A percentile compares a stretch with the other conserved stretches of the same genome.
phyloP scores from a whole-genome alignment of 2,797 vertebrate species.

The Scleropages formosus region DNA sequence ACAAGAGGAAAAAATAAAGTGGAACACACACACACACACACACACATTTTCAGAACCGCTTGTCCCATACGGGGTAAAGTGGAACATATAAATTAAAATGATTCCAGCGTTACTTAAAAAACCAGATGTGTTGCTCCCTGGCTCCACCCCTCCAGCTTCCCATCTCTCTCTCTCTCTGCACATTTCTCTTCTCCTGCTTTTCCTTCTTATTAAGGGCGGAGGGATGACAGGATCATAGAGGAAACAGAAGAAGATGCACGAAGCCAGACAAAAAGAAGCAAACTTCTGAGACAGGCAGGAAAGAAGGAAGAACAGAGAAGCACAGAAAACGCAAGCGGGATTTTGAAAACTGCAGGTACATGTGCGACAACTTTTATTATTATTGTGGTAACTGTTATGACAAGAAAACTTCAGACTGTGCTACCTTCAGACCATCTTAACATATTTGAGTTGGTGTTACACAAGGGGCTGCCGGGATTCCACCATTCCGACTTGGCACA shows the following conservation, averaged over 20 bases:
- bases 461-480: too few relatives aligned
- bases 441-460: too few relatives aligned
- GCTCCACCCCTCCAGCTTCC: background rate
- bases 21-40: too few relatives aligned
- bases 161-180: background rate
- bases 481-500: too few relatives aligned
- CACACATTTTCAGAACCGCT: too few relatives aligned
- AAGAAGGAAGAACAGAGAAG: background rate
- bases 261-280: background rate
- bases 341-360: background rate
- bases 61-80: too few relatives aligned
- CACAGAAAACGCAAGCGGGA: background rate
- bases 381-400: background rate
- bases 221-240: background rate
- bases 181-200: constrained; percentile 14
- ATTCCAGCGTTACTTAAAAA: too few relatives aligned
- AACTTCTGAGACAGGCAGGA: background rate
- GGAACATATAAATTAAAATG: too few relatives aligned
- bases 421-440: too few relatives aligned
- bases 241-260: background rate
- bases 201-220: background rate
- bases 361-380: background rate
- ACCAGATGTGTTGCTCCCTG: too few relatives aligned
- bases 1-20: too few relatives aligned
- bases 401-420: too few relatives aligned